Conservation (phyloP, 2,888 invertebrate species). For the Timema cristinae region DNA sequence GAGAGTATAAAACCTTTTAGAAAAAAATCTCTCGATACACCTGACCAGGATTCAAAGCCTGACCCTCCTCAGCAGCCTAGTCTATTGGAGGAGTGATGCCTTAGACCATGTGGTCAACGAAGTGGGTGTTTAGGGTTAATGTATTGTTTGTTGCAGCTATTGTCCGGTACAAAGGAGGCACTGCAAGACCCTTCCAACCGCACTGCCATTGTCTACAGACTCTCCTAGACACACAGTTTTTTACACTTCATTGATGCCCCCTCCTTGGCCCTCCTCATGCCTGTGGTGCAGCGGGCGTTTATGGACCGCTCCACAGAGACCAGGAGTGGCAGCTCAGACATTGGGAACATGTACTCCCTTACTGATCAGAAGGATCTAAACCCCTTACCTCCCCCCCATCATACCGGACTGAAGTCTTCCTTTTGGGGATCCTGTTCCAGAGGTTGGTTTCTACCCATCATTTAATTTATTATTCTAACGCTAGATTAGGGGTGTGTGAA, state of each 20-base stretch:
- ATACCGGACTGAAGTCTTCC: conserved; percentile 96
- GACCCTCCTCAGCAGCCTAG: too few relatives aligned
- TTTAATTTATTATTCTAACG: too few relatives aligned
- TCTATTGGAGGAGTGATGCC: too few relatives aligned
- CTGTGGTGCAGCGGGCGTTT: conserved; percentile 96
- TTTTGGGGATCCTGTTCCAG: conserved; percentile 96
- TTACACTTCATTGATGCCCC: conserved; percentile 99
- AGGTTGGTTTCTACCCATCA: conserved; percentile 50
- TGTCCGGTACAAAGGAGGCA: conserved; percentile 80
- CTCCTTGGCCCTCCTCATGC: conserved; percentile 98
- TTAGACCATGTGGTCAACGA: too few relatives aligned
- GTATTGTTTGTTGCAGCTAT: conserved; percentile 56
- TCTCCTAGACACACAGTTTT: conserved; percentile 90
- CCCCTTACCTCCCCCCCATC: conserved; percentile 92
- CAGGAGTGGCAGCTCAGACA: conserved; percentile 98
- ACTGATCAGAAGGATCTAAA: conserved; percentile 98
- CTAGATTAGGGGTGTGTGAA: too few relatives aligned
- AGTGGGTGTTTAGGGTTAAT: too few relatives aligned
- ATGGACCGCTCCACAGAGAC: conserved; percentile 97
- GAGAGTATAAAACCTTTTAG: too few relatives aligned
- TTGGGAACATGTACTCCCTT: conserved; percentile 98
- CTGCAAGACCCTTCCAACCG: conserved; percentile 95
- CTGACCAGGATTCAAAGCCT: too few relatives aligned
- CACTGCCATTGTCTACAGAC: conserved; percentile 91
- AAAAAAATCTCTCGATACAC: too few relatives aligned